Evolutionary conservation across 2,888 invertebrate species (phyloP).

Genomic region (Coelopa pilipes): DNA sequence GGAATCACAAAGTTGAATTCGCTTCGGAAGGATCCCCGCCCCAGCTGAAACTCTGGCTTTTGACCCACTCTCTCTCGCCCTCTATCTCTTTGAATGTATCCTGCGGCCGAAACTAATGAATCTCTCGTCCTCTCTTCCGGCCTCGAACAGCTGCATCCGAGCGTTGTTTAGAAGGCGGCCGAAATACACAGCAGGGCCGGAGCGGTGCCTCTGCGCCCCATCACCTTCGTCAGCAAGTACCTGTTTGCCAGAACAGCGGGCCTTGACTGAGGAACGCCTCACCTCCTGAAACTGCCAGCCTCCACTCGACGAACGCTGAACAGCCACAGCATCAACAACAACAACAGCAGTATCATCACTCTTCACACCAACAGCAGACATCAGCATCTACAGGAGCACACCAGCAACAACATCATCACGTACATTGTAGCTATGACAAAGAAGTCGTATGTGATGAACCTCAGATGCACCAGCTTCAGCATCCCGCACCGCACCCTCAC

Average conservation of each 20-base stretch:
- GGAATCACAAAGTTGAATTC: too few relatives aligned
- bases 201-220: conserved; percentile 73
- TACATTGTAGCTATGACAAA: conserved; percentile 66
- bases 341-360: conserved; percentile 45
- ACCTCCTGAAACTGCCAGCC: conserved; percentile 72
- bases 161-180: conserved; percentile 82
- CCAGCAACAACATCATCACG: conserved; percentile 55
- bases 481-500: conserved; percentile 46
- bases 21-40: conserved; percentile 33
- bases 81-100: conserved; percentile 42
- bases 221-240: conserved; percentile 69
- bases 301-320: conserved; percentile 57
- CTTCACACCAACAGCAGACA: conserved; percentile 43
- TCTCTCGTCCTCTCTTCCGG: background rate
- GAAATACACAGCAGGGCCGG: conserved; percentile 73
- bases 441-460: conserved; percentile 66
- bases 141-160: conserved; percentile 81
- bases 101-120: background rate
- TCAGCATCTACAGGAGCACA: conserved; percentile 42
- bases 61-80: background rate
- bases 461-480: conserved; percentile 56
- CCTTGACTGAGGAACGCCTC: conserved; percentile 74
- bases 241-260: conserved; percentile 68
- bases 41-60: background rate
- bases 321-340: conserved; percentile 49